Percentiles rank a stretch among this genome's conserved stretches.
These are phyloP conservation scores for Triops longicaudatus DNA, from an alignment of 1,140 invertebrate genomes.

Conservation along the genomic window DNA sequence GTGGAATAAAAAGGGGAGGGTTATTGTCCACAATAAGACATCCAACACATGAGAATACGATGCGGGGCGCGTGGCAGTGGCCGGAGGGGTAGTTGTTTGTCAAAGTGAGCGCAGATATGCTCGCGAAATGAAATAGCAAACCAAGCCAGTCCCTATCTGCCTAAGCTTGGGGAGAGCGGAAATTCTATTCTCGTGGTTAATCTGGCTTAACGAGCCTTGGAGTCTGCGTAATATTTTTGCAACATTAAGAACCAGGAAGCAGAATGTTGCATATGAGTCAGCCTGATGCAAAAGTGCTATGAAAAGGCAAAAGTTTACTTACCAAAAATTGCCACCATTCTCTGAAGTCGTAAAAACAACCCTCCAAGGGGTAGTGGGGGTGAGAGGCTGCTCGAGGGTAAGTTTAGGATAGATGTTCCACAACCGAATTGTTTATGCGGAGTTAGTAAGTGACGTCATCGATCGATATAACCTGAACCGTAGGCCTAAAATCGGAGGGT, in stretches of 20 bases:
- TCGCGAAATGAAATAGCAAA: background rate
- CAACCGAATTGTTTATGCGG: background rate
- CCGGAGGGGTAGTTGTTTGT: background rate
- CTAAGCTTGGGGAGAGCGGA: background rate
- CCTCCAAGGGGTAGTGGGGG: background rate
- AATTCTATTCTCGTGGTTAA: background rate
- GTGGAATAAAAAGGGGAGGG: slow-evolving; percentile 8
- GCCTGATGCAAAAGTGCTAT: background rate
- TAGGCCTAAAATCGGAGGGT: background rate
- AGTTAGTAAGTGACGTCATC: background rate
- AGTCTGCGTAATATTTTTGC: background rate
- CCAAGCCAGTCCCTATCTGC: background rate
- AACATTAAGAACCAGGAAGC: background rate
- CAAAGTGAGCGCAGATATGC: background rate
- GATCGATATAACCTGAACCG: background rate
- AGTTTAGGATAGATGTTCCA: background rate
- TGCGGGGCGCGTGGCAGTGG: background rate
- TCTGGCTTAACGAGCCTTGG: background rate
- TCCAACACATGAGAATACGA: slow-evolving; percentile 1
- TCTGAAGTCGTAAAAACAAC: background rate
- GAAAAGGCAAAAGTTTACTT: background rate
- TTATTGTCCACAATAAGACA: background rate
- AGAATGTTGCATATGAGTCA: background rate
- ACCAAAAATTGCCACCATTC: background rate
- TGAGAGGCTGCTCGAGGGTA: background rate